phyloP scores from a whole-genome alignment of 2,113 vertebrate genomes.

The Daubentonia madagascariensis region DNA sequence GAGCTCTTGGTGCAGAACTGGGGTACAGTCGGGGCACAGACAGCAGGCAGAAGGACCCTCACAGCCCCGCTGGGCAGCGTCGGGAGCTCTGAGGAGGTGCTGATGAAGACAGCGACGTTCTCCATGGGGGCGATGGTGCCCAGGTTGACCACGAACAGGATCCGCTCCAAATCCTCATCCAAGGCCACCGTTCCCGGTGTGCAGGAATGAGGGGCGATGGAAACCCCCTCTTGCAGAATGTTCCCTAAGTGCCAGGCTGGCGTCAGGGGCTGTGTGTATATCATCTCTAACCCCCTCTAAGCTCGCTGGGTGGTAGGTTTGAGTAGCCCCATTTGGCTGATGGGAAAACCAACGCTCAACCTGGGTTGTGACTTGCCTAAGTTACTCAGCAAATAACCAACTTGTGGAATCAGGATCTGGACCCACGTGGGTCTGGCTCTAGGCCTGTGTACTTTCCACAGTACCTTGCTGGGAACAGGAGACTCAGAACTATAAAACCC shows the following conservation, averaged over 20 bases:
- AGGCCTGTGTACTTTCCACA: neutral
- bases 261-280: neutral
- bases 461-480: neutral
- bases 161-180: slow-evolving; percentile 94
- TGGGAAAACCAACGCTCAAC: neutral
- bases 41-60: slow-evolving; percentile 88
- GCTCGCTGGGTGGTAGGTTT: neutral
- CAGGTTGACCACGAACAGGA: slow-evolving; percentile 92
- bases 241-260: slow-evolving; percentile 43
- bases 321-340: neutral
- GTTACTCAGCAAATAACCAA: neutral
- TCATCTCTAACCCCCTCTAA: neutral
- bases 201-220: neutral
- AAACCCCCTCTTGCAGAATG: neutral
- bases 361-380: rapidly evolving
- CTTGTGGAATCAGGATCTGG: neutral
- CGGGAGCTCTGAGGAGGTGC: slow-evolving; percentile 94
- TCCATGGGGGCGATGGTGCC: slow-evolving; percentile 92
- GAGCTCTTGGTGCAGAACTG: slow-evolving; percentile 84
- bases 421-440: neutral
- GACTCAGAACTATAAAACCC: neutral
- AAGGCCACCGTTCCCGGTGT: slow-evolving; percentile 86
- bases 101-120: slow-evolving; percentile 91
- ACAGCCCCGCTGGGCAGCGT: slow-evolving; percentile 92
- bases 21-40: slow-evolving; percentile 91